phyloP scores from a whole-genome alignment of 2,113 vertebrate genomes.

The Trogon melanurus region DNA sequence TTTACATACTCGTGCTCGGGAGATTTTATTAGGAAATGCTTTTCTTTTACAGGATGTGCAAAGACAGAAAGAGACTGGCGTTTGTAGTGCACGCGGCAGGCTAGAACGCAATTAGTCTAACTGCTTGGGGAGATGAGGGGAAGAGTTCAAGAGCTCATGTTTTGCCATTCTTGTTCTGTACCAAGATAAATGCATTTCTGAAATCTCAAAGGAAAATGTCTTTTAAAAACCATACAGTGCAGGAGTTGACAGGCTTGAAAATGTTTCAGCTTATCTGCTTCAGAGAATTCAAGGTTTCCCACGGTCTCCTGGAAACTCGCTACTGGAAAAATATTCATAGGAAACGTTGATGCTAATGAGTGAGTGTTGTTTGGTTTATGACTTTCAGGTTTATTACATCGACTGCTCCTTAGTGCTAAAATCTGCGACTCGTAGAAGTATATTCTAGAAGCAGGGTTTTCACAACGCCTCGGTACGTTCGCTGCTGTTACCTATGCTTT shows the following conservation, averaged over 20 bases:
- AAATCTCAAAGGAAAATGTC: constrained; percentile 37
- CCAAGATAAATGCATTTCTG: constrained; percentile 12
- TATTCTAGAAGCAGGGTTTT: not conserved
- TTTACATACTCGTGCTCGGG: not conserved
- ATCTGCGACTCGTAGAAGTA: not conserved
- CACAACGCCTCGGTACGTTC: not conserved
- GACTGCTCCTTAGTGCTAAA: not conserved
- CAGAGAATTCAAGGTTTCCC: constrained; percentile 21
- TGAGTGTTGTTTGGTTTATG: not conserved
- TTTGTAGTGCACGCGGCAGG: not conserved
- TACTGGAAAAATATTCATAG: not conserved
- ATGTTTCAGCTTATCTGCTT: not conserved
- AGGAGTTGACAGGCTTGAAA: constrained; percentile 40
- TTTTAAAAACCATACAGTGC: not conserved
- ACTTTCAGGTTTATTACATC: not conserved
- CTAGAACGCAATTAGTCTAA: not conserved
- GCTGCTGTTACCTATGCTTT: not conserved
- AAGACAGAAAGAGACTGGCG: not conserved
- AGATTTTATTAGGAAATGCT: not conserved
- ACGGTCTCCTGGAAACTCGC: constrained; percentile 7
- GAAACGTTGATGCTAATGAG: not conserved
- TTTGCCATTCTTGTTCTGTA: constrained; percentile 6
- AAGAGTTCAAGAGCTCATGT: not conserved
- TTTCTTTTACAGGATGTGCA: not conserved
- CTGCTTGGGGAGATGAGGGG: not conserved